Percentiles rank a stretch among this genome's conserved stretches.
These are phyloP conservation scores for Elysia chlorotica DNA, from an alignment of 1,140 invertebrate genomes.

Conservation along the genomic window DNA sequence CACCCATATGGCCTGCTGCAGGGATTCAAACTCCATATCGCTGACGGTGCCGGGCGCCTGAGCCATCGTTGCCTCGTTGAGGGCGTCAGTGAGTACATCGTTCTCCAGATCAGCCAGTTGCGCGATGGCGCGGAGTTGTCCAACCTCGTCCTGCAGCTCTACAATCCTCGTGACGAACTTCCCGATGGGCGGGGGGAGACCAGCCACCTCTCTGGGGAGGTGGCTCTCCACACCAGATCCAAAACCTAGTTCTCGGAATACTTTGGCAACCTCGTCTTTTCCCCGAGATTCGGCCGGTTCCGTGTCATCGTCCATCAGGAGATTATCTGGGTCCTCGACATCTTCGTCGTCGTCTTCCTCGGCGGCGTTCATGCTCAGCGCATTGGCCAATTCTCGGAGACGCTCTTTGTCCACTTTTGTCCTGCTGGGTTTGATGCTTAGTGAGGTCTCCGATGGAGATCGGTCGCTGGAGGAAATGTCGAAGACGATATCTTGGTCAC, in stretches of 20 bases:
- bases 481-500: too few species aligned
- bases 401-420: too few species aligned
- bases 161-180: constrained; percentile 14
- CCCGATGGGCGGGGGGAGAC: neutral
- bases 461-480: too few species aligned
- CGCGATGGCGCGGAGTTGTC: constrained; percentile 28
- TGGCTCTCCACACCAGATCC: too few species aligned
- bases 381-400: neutral
- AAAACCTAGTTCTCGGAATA: too few species aligned
- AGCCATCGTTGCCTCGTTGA: constrained; percentile 41
- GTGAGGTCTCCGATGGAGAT: too few species aligned
- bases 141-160: constrained; percentile 28
- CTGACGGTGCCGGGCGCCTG: constrained; percentile 32
- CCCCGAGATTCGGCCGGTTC: too few species aligned
- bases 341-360: neutral
- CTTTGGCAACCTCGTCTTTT: too few species aligned
- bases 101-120: constrained; percentile 43
- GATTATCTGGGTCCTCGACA: neutral
- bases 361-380: too few species aligned
- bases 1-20: constrained; percentile 40
- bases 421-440: too few species aligned
- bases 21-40: constrained; percentile 33
- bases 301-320: neutral
- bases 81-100: constrained; percentile 38
- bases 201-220: too few species aligned